Conservation (phyloP, 2,113 vertebrate genomes). For the Laticauda colubrina region DNA sequence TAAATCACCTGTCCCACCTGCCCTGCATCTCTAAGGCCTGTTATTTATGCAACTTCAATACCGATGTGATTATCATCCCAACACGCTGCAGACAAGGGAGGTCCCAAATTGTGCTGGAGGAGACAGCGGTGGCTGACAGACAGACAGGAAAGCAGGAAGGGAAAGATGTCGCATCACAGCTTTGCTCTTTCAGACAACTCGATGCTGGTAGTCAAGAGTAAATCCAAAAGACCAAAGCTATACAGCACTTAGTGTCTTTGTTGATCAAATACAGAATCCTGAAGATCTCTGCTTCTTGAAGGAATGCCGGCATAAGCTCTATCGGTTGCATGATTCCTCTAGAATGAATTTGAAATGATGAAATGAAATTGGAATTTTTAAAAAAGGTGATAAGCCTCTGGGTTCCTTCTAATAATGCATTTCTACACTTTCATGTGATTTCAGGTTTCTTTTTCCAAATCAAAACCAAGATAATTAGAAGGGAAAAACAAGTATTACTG, state of each 20-base stretch:
- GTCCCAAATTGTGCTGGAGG: background rate
- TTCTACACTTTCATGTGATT: background rate
- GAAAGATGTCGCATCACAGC: background rate
- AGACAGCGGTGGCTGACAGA: background rate
- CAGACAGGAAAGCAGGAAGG: accelerated
- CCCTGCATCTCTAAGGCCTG: constrained; percentile 1
- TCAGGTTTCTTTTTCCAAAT: background rate
- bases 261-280: background rate
- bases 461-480: background rate
- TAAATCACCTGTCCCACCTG: background rate
- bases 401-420: too few relatives aligned
- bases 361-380: background rate
- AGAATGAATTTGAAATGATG: background rate
- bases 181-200: background rate
- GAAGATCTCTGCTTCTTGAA: accelerated
- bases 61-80: background rate
- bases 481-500: background rate
- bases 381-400: background rate
- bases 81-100: background rate
- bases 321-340: accelerated
- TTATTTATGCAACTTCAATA: background rate
- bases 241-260: background rate
- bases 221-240: background rate
- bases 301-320: accelerated
- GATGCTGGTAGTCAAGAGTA: background rate